These are phyloP conservation scores for Spheniscus mendiculus DNA, from an alignment of 2,113 vertebrate genomes.

Conservation along the genomic window DNA sequence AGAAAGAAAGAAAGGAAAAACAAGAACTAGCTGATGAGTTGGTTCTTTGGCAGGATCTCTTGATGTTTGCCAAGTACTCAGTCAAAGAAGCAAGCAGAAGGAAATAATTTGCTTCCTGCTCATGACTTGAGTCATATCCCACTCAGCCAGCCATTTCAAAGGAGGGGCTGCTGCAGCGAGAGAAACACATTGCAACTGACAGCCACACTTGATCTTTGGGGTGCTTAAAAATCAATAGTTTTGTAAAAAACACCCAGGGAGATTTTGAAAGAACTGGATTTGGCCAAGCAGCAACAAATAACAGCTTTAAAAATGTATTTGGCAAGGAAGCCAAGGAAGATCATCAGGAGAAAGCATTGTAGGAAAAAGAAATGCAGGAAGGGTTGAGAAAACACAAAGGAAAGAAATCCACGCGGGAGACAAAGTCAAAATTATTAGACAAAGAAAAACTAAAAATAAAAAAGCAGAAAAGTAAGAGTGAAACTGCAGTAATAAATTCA, in stretches of 20 bases:
- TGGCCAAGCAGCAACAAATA: not conserved
- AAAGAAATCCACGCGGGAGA: not conserved
- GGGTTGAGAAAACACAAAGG: not conserved
- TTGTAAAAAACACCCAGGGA: not conserved
- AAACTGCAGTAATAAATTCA: not conserved
- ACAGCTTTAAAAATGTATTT: not conserved
- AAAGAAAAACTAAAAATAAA: not conserved
- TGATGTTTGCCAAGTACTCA: not conserved
- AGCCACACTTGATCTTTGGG: slow-evolving; percentile 31
- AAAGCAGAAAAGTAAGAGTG: not conserved
- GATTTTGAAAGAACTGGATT: slow-evolving; percentile 11
- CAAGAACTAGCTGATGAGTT: not conserved
- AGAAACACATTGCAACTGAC: not conserved
- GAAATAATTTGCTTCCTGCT: slow-evolving; percentile 20
- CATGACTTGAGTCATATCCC: slow-evolving; percentile 11
- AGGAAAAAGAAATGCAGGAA: not conserved
- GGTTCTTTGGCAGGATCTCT: not conserved
- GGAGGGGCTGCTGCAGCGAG: not conserved
- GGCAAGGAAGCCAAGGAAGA: not conserved
- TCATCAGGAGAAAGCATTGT: not conserved
- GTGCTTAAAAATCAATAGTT: slow-evolving; percentile 55
- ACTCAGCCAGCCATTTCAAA: slow-evolving; percentile 48
- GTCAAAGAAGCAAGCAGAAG: slow-evolving; percentile 25
- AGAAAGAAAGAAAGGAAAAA: not conserved
- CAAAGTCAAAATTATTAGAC: not conserved